These are phyloP conservation scores for human (Homo sapiens) DNA, from an alignment of 2,113 vertebrate genomes.

Conservation along the genomic window DNA sequence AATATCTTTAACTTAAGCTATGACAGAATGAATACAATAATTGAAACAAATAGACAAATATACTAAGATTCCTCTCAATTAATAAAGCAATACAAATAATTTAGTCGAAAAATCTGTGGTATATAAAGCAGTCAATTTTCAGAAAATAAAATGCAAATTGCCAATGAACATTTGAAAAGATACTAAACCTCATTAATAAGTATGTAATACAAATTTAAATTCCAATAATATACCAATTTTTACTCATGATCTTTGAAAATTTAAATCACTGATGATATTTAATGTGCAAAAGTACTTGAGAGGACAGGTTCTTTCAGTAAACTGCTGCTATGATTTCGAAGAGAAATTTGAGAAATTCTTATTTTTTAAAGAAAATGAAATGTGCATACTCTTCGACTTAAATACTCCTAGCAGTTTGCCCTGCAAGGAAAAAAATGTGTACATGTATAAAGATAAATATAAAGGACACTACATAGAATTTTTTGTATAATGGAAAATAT, in stretches of 20 bases:
- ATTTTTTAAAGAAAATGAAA: not conserved
- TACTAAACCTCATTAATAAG: not conserved
- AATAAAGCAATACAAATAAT: not conserved
- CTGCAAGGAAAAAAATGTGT: not conserved
- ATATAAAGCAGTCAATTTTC: not conserved
- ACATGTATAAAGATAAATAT: not conserved
- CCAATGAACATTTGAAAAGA: not conserved
- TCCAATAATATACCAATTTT: not conserved
- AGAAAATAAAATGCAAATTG: not conserved
- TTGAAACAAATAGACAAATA: not conserved
- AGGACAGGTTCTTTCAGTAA: not conserved
- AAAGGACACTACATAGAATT: not conserved
- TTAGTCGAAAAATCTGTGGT: not conserved
- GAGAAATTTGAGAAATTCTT: not conserved
- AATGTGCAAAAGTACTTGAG: not conserved
- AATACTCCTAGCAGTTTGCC: not conserved
- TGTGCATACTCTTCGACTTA: not conserved
- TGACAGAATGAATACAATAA: not conserved
- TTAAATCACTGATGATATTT: not conserved
- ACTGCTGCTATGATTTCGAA: not conserved
- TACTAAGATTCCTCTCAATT: not conserved
- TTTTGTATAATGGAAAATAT: not conserved
- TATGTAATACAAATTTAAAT: not conserved
- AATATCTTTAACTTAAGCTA: not conserved
- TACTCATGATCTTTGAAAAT: not conserved